Evolutionary conservation across 37 sponge, comb jelly and placozoan genomes (phyloP), one percentile per base, ranked within the genome.

Genomic region (Cliona cf. orientalis): DNA sequence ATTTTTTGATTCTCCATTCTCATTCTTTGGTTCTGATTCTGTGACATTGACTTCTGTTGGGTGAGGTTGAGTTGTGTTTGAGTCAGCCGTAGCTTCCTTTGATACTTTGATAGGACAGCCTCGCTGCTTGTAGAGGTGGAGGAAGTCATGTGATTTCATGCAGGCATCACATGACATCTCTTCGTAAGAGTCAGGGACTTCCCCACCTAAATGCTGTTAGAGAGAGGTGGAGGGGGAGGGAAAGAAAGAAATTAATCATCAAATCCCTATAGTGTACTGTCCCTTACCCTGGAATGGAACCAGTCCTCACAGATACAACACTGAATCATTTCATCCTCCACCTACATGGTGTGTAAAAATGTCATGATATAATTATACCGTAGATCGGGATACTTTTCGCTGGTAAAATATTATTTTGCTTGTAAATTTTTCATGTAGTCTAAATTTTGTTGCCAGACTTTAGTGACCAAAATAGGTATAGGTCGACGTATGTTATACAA

Each of bases 271-370:
- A 36, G 21, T 32, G 38, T 26, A 44, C 23, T 75, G 3, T 3
- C 46, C 79, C 94, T 81, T 40, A 93, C 97, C 72, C 76, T 77
- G 40, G 85, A 59, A 75, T 99, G 99, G 74, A 86, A 99, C 99
- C 99, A 99, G 63, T 99, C 99, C 81, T 99, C 99, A 75, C 99
- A 99, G 14, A 96, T 76, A 58, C 76, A 49, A 61, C 99, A 99
- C 83, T 99, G 99, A 23, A 96, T 70, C 99, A 99, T 96, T 60
- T 96, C 93, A 63, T 87, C 91, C 23, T 92, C 95, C 23, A 83
- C 94, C 90, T 93, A n/a, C n/a, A n/a, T n/a, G n/a, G n/a, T n/a
- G n/a, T n/a, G n/a, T n/a, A n/a, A n/a, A n/a, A n/a, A n/a, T n/a
- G n/a, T n/a, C n/a, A n/a, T n/a, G n/a, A n/a, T n/a, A n/a, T n/a